These are phyloP conservation scores for Lemur catta DNA, from an alignment of 2,797 vertebrate genomes.

Conservation along the genomic window DNA sequence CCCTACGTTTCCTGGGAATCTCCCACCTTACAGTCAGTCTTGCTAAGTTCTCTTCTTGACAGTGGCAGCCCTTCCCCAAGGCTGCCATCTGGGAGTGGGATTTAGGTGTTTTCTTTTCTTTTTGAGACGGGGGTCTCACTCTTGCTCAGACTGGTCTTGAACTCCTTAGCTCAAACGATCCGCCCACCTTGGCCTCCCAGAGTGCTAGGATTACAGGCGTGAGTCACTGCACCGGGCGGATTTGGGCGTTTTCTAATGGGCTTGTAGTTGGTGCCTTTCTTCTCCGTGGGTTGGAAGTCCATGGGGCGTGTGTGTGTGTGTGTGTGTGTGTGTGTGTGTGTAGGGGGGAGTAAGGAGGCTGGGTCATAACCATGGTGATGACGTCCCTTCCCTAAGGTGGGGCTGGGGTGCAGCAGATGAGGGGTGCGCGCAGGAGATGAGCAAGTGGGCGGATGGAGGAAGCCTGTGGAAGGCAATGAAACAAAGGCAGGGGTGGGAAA, in stretches of 20 bases:
- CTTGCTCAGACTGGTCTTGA: no score
- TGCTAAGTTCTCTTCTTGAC: background rate
- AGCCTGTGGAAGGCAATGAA: fast-evolving
- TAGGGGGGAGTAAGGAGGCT: background rate
- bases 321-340: background rate
- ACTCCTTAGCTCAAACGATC: no score
- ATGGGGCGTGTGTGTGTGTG: no score
- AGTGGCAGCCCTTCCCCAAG: no score
- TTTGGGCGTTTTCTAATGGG: background rate
- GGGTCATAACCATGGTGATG: background rate
- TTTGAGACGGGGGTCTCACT: no score
- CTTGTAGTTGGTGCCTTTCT: background rate
- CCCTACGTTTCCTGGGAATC: background rate
- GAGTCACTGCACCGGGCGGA: background rate
- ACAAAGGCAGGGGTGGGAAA: background rate
- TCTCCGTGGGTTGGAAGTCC: background rate
- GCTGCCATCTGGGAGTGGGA: background rate
- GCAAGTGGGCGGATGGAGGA: background rate
- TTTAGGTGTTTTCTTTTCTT: background rate
- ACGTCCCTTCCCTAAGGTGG: background rate
- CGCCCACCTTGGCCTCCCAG: no score
- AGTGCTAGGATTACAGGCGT: no score
- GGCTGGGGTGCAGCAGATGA: background rate
- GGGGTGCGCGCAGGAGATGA: no score
- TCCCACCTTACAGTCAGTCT: background rate